Evolutionary conservation across 2,113 vertebrate genomes (phyloP).

Genomic region (Prunella fulvescens): DNA sequence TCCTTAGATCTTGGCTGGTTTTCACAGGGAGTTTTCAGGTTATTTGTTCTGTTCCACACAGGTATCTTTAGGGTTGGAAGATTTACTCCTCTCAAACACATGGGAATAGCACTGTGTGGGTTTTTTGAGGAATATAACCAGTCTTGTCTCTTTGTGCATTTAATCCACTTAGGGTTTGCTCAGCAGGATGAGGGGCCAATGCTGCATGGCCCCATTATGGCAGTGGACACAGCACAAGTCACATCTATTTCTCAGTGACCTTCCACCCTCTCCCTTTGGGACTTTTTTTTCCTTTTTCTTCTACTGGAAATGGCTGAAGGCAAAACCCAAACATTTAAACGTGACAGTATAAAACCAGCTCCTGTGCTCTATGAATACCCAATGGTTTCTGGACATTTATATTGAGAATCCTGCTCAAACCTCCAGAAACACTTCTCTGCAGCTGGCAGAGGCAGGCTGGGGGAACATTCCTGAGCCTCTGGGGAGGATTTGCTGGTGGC

Average conservation of each 20-base stretch:
- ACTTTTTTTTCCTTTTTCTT: background rate
- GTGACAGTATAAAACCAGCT: background rate
- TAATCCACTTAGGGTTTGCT: background rate
- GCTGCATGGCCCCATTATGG: background rate
- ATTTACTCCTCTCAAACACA: background rate
- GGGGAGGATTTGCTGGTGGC: background rate
- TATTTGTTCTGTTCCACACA: background rate
- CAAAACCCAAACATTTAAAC: background rate
- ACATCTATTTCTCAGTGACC: background rate
- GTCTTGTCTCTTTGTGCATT: background rate
- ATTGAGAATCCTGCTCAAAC: background rate
- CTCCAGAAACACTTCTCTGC: background rate
- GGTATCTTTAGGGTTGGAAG: background rate
- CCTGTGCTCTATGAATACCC: background rate
- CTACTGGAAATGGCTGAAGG: background rate
- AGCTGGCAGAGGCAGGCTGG: background rate
- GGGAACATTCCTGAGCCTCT: background rate
- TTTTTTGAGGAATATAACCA: background rate
- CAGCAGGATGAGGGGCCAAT: background rate
- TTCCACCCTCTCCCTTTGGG: background rate
- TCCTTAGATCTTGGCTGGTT: background rate
- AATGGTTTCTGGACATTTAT: background rate
- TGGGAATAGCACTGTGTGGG: rapidly evolving
- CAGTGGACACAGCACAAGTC: background rate
- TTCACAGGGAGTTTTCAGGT: background rate